Base-by-base conservation (phyloP, 2,888 invertebrate genomes). In the Sesamia inferens region DNA sequence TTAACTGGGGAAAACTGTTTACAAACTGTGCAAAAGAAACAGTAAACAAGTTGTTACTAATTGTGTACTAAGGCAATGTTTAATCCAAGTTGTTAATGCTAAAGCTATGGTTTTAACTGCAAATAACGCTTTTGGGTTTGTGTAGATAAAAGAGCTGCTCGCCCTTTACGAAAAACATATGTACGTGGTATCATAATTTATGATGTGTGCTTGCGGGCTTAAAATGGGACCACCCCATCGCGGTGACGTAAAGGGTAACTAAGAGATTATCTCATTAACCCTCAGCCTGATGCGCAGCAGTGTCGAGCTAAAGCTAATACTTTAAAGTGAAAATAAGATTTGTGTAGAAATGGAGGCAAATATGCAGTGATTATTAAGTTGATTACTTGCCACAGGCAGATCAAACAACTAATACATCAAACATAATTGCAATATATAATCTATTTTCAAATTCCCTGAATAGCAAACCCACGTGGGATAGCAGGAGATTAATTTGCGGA, bases 31-130 rank as follows among this genome's bases (percentile, higher is more conserved):
- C 78, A 67, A 78, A 81, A 82, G 82, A 82, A 81, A 74, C 71
- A 61, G 81, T 78, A 71, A 78, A 81, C 82, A 81, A 82, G 78
- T 81, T 82, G 82, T 59, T 74, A 71, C 68, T 74, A 81, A 81
- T 82, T 81, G 54, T 81, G 74, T 81, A 67, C 74, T 57, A 58
- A 78, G 66, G 82, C 67, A 81, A 78, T 82, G 78, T 81, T 81
- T 82, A 82, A 78, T 71, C 74, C 68, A 82, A 82, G 67, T 82
- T 82, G 68, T 78, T 81, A 82, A 74, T 81, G 66, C 78, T 68
- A 62, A 74, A 77, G 65, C 78, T 71, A 42, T 66, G 70, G 64
- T 70, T 73, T 77, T 59, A 68, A 77, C 59, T 64, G 31, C 64
- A 68, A 81, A 70, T 74, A 81, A 57, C 57, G 68, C 58, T 68